Conservation (phyloP, 2,797 vertebrate genomes). For the Sorex maritimensis region DNA sequence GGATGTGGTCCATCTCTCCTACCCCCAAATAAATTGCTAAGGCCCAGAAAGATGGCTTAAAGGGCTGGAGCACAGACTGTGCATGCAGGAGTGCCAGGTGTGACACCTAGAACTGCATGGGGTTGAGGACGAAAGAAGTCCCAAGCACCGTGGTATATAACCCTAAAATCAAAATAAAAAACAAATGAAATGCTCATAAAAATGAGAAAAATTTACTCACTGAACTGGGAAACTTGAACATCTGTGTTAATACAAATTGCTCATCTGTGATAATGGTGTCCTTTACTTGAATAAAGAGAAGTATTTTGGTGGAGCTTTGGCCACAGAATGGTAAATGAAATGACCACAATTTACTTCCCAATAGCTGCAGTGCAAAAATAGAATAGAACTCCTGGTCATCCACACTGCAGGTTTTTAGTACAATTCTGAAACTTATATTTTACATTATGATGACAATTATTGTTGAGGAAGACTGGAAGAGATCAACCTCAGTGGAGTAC, state of each 20-base stretch:
- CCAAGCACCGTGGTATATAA: too few relatives aligned
- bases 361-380: background rate
- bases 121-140: too few relatives aligned
- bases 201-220: background rate
- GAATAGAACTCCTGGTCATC: background rate
- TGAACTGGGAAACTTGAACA: slow-evolving; percentile 49
- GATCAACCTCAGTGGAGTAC: background rate
- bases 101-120: too few relatives aligned
- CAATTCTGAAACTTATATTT: slow-evolving; percentile 22
- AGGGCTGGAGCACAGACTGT: too few relatives aligned
- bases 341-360: background rate
- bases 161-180: too few relatives aligned
- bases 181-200: too few relatives aligned
- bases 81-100: too few relatives aligned
- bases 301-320: background rate
- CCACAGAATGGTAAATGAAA: background rate
- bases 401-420: background rate
- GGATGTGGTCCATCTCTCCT: too few relatives aligned
- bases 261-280: background rate
- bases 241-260: background rate
- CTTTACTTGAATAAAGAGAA: background rate
- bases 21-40: background rate
- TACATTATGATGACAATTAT: slow-evolving; percentile 20
- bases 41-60: too few relatives aligned
- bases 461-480: background rate